Evolutionary conservation across 2,113 vertebrate genomes (phyloP).

Genomic region (Ammospiza caudacuta): DNA sequence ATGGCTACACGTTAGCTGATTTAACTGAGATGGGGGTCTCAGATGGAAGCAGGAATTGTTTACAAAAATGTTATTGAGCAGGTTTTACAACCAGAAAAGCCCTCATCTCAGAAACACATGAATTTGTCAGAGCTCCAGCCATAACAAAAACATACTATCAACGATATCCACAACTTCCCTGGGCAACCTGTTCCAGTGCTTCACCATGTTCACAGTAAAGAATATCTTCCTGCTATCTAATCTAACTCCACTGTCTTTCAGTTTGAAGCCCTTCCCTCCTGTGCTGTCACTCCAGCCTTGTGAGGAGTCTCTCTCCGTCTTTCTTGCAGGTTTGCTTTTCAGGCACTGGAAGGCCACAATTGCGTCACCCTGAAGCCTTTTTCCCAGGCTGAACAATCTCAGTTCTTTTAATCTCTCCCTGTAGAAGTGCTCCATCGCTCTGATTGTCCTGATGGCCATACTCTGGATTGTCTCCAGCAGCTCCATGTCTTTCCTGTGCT

Average conservation of each 20-base stretch:
- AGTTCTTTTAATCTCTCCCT: not conserved
- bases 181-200: not conserved
- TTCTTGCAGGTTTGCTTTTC: not conserved
- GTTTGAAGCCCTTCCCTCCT: not conserved
- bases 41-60: not conserved
- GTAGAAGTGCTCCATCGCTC: not conserved
- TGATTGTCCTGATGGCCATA: not conserved
- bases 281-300: not conserved
- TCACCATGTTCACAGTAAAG: not conserved
- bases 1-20: accelerated
- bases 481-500: not conserved
- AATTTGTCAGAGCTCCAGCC: not conserved
- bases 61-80: not conserved
- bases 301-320: too few species aligned
- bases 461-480: not conserved
- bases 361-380: not conserved
- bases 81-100: not conserved
- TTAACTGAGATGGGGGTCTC: not conserved
- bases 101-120: accelerated
- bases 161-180: not conserved
- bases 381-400: not conserved
- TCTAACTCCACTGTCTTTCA: not conserved
- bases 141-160: not conserved
- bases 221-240: not conserved
- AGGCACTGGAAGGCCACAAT: not conserved